Evolutionary conservation across 2,113 vertebrate species (phyloP), one percentile per base, ranked within the genome.

Genomic region (Xerus inauris): DNA sequence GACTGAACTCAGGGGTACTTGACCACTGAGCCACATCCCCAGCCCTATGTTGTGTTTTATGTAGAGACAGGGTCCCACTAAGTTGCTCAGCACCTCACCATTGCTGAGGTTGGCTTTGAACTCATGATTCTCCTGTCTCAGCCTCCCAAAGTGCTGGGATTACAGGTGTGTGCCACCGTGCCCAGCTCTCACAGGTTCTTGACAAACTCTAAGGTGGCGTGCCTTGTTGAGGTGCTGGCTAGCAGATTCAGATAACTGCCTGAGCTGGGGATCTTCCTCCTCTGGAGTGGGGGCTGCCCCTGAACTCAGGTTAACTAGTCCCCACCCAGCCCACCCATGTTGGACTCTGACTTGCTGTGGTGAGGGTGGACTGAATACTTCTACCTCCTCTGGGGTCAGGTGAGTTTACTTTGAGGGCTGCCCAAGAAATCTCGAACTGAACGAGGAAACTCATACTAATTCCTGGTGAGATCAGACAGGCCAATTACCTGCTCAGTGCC

Each of bases 401-500:
- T 2, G 26, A 49, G 62, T 69, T 96, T 88, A 80, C 69, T 67
- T 89, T 91, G 94, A 89, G 82, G 77, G 22, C 62, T 91, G 62
- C 51, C 72, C 42, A 67, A 77, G n/a, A 42, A 86, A 62, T 87
- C 30, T 40, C 65, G 80, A 93, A 80, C 75, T 5, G 35, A 93
- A 98, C 84, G 42, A 45, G 10, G 57, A 93, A 92, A 81, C 64
- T 2, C 19, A 28, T 30, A 24, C 91, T 86, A 79, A 81, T n/a
- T 84, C 64, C 79, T 26, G 2, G n/a, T 32, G 38, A 89, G 38
- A 71, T 80, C 28, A 89, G 64, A 93, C 38, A 79, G 89, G n/a
- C 73, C 89, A 67, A 65, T 45, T 51, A 32, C 47, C 40, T 89
- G 30, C 30, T 62, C 1, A 0, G 16, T 64, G 32, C 45, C 65